These are phyloP conservation scores for Amniataba percoides DNA, from an alignment of 2,797 vertebrate species.

Conservation along the genomic window DNA sequence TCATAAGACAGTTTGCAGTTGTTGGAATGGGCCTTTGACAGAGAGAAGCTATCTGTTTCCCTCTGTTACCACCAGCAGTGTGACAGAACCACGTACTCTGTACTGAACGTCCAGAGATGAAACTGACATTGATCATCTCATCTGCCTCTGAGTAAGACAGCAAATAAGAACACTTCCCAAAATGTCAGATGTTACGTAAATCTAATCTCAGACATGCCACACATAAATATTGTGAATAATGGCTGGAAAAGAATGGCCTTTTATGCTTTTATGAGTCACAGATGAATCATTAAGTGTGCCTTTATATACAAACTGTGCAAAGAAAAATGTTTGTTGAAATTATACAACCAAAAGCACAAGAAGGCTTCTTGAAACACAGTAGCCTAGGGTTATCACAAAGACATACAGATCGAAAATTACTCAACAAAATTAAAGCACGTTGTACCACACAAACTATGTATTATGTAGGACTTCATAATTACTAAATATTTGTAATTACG, in stretches of 20 bases:
- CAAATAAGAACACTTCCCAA: constrained; percentile 11
- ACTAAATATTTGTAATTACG: too few species aligned
- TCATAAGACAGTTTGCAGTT: neutral
- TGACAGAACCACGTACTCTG: too few species aligned
- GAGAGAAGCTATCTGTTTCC: neutral
- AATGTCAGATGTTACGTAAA: constrained; percentile 17
- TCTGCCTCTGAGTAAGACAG: neutral
- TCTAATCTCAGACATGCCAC: constrained; percentile 5
- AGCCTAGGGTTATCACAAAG: too few species aligned
- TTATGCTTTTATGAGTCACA: constrained; percentile 11
- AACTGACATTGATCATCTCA: constrained; percentile 25
- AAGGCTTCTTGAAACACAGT: too few species aligned
- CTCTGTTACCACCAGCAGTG: neutral
- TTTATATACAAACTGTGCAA: neutral
- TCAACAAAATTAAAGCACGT: too few species aligned
- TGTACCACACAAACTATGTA: too few species aligned
- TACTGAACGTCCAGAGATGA: neutral
- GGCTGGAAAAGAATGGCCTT: neutral
- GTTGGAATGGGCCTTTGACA: neutral
- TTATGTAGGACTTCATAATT: too few species aligned
- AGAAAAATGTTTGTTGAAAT: neutral
- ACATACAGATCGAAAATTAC: too few species aligned
- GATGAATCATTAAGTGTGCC: neutral
- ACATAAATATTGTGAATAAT: constrained; percentile 21
- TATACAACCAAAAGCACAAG: too few species aligned